Percentiles rank a stretch among this genome's conserved stretches.
phyloP scores from a whole-genome alignment of 2,797 vertebrate genomes.

The Brachyrhaphis roseni region DNA sequence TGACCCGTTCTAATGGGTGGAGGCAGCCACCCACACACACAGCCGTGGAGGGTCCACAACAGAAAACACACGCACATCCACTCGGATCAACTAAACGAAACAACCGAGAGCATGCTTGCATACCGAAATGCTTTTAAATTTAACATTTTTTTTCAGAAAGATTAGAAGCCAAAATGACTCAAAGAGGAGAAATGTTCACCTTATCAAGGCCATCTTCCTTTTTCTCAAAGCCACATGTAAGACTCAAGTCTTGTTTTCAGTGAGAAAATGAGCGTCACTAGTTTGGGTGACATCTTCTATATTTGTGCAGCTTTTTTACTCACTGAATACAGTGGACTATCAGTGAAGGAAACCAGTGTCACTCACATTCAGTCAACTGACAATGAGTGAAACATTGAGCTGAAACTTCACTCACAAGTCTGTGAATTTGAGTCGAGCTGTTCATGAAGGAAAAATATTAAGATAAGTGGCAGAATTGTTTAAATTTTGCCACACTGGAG shows the following conservation, averaged over 20 bases:
- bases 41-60: constrained; percentile 52
- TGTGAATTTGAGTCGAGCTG: background rate
- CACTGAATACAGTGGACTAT: too few relatives aligned
- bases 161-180: background rate
- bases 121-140: background rate
- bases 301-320: background rate
- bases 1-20: constrained; percentile 78
- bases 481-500: background rate
- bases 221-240: background rate
- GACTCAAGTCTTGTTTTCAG: background rate
- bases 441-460: background rate
- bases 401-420: background rate
- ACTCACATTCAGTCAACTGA: background rate
- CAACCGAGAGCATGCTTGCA: constrained; percentile 4
- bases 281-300: background rate
- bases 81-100: constrained; percentile 11
- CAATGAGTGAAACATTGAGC: background rate
- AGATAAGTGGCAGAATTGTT: background rate
- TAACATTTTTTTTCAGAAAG: background rate
- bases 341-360: background rate
- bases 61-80: constrained; percentile 47
- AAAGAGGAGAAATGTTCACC: background rate
- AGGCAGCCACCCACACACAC: constrained; percentile 70
- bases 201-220: background rate
- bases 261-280: background rate